These are phyloP conservation scores for Sphinx pinastri DNA, from an alignment of 2,888 invertebrate species.

Conservation along the genomic window DNA sequence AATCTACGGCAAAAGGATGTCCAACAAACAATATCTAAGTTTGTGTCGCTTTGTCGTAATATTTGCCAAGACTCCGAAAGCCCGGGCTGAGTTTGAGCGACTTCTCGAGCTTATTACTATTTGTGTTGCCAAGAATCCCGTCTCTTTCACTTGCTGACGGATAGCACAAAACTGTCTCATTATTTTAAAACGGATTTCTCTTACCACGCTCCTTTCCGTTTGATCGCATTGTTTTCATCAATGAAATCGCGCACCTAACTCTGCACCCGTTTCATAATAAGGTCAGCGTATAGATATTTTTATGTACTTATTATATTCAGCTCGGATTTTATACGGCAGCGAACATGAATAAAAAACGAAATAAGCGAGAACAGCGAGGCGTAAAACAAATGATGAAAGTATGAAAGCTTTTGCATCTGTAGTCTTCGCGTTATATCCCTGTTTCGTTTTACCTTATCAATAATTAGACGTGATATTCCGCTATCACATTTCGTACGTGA, in stretches of 20 bases:
- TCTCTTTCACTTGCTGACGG: slow-evolving; percentile 52
- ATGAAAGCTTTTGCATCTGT: slow-evolving; percentile 19
- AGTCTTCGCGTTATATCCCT: slow-evolving; percentile 16
- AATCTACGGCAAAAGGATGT: slow-evolving; percentile 60
- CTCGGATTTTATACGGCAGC: slow-evolving; percentile 13
- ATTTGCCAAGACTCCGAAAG: slow-evolving; percentile 70
- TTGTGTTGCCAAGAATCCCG: slow-evolving; percentile 68
- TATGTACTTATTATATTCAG: slow-evolving; percentile 15
- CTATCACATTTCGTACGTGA: slow-evolving; percentile 31
- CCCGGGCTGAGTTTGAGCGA: slow-evolving; percentile 62
- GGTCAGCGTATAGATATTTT: slow-evolving; percentile 7
- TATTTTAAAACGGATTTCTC: slow-evolving; percentile 19
- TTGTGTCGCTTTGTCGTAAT: slow-evolving; percentile 73
- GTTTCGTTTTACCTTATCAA: slow-evolving; percentile 18
- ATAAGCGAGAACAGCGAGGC: slow-evolving; percentile 18
- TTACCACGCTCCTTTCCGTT: slow-evolving; percentile 1
- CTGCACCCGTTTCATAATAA: slow-evolving; percentile 7
- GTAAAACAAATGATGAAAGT: slow-evolving; percentile 22
- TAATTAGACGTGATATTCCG: slow-evolving; percentile 21
- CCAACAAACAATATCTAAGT: slow-evolving; percentile 75
- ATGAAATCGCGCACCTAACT: background rate
- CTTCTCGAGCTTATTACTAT: slow-evolving; percentile 77
- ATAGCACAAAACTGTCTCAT: slow-evolving; percentile 32
- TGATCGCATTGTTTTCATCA: background rate
- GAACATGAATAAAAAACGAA: slow-evolving; percentile 21